phyloP scores from a whole-genome alignment of 92 coral and sea anemone genomes.

The Virgularia gustaviana region DNA sequence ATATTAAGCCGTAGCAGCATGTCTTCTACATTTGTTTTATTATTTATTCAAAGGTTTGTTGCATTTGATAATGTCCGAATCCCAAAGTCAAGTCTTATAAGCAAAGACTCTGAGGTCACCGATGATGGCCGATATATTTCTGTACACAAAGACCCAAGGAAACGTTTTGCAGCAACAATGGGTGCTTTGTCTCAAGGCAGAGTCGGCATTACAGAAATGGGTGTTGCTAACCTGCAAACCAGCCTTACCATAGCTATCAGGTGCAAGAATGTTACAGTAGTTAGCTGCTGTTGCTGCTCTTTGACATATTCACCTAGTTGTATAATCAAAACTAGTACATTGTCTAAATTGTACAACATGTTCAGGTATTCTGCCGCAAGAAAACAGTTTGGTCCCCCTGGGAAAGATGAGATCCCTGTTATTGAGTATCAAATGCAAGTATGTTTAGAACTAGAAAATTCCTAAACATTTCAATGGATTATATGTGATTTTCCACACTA shows the following conservation, averaged over 20 bases:
- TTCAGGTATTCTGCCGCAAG: conserved; percentile 89
- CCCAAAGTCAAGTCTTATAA: conserved; percentile 71
- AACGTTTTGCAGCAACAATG: conserved; percentile 90
- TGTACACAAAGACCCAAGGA: conserved; percentile 84
- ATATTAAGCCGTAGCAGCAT: background rate
- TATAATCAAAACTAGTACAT: background rate
- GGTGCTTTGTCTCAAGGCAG: conserved; percentile 95
- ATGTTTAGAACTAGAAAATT: background rate
- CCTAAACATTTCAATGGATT: background rate
- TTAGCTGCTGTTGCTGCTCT: background rate
- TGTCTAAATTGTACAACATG: background rate
- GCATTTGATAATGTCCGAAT: conserved; percentile 84
- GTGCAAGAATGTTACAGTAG: conserved; percentile 22
- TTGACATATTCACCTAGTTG: background rate
- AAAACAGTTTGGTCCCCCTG: conserved; percentile 95
- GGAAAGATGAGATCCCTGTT: conserved; percentile 84
- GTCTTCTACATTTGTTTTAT: background rate
- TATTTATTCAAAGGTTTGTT: conserved; percentile 62
- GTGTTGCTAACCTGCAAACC: conserved; percentile 61
- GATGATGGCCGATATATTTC: conserved; percentile 85
- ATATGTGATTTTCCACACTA: background rate
- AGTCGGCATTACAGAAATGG: conserved; percentile 92
- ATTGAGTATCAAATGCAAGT: conserved; percentile 99
- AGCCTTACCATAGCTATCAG: conserved; percentile 88
- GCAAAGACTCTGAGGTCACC: conserved; percentile 79